These are phyloP conservation scores for Novumbra hubbsi DNA, from an alignment of 2,797 vertebrate genomes.

Conservation along the genomic window DNA sequence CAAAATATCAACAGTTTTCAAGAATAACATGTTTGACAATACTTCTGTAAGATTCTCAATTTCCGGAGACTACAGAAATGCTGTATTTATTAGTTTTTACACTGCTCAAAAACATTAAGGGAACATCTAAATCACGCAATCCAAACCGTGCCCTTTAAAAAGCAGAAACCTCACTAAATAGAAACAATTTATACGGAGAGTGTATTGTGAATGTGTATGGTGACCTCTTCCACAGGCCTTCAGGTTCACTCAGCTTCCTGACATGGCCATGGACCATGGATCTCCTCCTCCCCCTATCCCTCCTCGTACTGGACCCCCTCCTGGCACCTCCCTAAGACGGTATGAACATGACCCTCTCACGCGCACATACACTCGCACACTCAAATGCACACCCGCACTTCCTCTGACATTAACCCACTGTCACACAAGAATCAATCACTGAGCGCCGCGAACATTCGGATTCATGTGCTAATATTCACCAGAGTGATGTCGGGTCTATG, in stretches of 20 bases:
- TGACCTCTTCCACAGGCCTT: conserved; percentile 82
- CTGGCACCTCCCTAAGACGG: conserved; percentile 88
- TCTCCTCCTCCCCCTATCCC: conserved; percentile 93
- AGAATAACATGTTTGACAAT: too few relatives aligned
- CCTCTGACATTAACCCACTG: neutral
- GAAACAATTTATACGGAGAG: neutral
- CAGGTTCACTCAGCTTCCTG: conserved; percentile 96
- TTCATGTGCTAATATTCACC: conserved; percentile 51
- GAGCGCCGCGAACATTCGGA: conserved; percentile 29
- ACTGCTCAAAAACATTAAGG: too few relatives aligned
- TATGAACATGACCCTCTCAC: conserved; percentile 59
- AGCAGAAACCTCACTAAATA: neutral
- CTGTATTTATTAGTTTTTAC: too few relatives aligned
- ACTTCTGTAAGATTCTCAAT: too few relatives aligned
- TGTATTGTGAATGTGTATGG: neutral
- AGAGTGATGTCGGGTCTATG: conserved; percentile 58
- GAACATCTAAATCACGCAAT: too few relatives aligned
- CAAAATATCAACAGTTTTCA: too few relatives aligned
- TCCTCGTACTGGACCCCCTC: conserved; percentile 88
- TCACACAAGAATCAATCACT: conserved; percentile 28
- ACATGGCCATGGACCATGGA: conserved; percentile 92
- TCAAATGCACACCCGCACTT: neutral
- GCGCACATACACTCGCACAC: neutral
- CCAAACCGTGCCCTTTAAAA: neutral
- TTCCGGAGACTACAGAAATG: too few relatives aligned